These are phyloP conservation scores for Drosophila gaucha DNA, from an alignment of 2,888 invertebrate genomes.

Conservation along the genomic window DNA sequence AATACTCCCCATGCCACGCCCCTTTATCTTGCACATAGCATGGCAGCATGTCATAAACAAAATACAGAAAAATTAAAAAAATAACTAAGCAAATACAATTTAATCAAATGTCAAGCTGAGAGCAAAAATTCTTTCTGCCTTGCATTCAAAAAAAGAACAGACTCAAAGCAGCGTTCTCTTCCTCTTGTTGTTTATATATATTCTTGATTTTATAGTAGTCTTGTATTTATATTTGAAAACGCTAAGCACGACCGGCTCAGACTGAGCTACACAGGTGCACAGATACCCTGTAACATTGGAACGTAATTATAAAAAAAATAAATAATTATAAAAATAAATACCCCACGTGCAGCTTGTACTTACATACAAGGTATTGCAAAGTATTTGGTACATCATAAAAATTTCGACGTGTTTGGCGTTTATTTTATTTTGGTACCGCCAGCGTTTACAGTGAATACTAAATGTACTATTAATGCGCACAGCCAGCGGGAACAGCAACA, in stretches of 20 bases:
- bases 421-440: constrained; percentile 51
- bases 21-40: constrained; percentile 11
- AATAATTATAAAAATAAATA: neutral
- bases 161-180: neutral
- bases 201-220: constrained; percentile 24
- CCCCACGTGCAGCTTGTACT: neutral
- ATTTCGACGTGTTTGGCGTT: constrained; percentile 48
- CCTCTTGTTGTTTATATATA: neutral
- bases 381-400: constrained; percentile 64
- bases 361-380: constrained; percentile 26
- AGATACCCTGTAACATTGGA: neutral
- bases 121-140: neutral
- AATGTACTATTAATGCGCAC: constrained; percentile 64
- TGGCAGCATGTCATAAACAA: constrained; percentile 20
- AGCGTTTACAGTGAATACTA: constrained; percentile 68
- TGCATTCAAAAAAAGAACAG: neutral
- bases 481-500: constrained; percentile 22
- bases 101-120: constrained; percentile 33
- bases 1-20: neutral
- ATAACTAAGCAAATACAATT: constrained; percentile 5
- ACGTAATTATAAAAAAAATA: too few species aligned
- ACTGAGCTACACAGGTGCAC: too few species aligned
- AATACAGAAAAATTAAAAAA: neutral
- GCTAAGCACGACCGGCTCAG: too few species aligned
- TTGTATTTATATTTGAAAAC: neutral